Percentiles rank a stretch among this genome's conserved stretches.
Evolutionary conservation across 2,797 vertebrate species (phyloP).

Genomic region (Dicrostonyx torquatus): DNA sequence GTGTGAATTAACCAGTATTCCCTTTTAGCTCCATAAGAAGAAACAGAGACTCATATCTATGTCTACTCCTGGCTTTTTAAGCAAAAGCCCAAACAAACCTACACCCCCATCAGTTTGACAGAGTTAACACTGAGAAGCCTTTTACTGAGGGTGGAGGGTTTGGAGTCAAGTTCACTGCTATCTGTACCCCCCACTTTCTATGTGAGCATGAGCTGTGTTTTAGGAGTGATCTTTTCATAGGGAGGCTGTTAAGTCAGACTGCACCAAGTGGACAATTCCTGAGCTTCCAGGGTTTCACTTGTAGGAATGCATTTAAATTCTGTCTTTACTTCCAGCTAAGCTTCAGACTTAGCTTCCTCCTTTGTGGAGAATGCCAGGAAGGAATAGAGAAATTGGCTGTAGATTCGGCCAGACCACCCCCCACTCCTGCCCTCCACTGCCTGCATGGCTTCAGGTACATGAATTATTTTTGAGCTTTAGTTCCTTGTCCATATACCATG

Average conservation of each 20-base stretch:
- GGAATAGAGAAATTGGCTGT: neutral
- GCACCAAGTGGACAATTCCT: neutral
- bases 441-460: neutral
- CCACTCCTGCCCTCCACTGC: neutral
- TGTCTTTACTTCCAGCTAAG: neutral
- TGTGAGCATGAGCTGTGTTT: neutral
- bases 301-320: neutral
- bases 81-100: neutral
- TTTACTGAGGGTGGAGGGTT: neutral
- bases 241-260: neutral
- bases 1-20: neutral
- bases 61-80: slow-evolving; percentile 2
- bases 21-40: slow-evolving; percentile 2
- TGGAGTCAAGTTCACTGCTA: neutral
- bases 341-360: neutral
- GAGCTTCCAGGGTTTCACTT: neutral
- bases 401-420: neutral
- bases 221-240: neutral
- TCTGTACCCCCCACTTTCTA: neutral
- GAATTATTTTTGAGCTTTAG: neutral
- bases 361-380: neutral
- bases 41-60: neutral
- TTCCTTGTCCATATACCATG: neutral
- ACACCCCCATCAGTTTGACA: neutral
- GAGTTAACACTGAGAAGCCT: neutral